Conservation (phyloP, 1,140 invertebrate species). For the Campoletis sonorensis region DNA sequence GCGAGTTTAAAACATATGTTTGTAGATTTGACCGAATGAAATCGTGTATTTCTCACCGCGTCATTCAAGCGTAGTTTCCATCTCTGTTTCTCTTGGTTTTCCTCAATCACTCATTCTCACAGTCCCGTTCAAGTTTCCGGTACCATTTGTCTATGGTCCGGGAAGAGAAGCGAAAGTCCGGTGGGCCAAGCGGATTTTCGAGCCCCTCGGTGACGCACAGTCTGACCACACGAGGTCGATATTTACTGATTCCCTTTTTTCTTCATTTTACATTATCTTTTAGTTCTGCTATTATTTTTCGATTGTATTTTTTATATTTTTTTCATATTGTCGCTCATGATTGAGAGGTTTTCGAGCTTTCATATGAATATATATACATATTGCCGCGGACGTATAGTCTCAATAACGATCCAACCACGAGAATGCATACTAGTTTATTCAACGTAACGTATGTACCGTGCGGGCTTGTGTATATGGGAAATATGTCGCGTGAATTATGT, state of each 20-base stretch:
- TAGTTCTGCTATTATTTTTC: background rate
- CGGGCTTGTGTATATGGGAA: constrained; percentile 5
- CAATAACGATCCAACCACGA: background rate
- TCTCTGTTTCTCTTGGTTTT: background rate
- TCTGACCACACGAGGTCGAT: background rate
- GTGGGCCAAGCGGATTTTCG: constrained; percentile 1
- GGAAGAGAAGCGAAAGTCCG: constrained; percentile 24
- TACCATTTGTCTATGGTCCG: constrained; percentile 32
- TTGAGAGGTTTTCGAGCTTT: constrained; percentile 2
- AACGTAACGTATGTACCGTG: constrained; percentile 7
- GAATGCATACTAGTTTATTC: constrained; percentile 19
- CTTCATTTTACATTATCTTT: background rate
- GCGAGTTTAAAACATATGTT: too few relatives aligned
- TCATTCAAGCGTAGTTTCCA: background rate
- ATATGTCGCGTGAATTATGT: constrained; percentile 18
- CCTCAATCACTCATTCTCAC: background rate
- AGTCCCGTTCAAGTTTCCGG: constrained; percentile 22
- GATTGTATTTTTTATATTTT: background rate
- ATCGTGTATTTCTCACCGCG: constrained; percentile 18
- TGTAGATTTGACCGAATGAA: too few relatives aligned
- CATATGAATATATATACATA: background rate
- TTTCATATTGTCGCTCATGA: background rate
- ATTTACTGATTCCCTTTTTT: background rate
- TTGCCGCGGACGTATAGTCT: background rate
- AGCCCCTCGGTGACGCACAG: background rate